These are phyloP conservation scores for Acheta domesticus DNA, from an alignment of 2,888 invertebrate genomes.

Conservation along the genomic window DNA sequence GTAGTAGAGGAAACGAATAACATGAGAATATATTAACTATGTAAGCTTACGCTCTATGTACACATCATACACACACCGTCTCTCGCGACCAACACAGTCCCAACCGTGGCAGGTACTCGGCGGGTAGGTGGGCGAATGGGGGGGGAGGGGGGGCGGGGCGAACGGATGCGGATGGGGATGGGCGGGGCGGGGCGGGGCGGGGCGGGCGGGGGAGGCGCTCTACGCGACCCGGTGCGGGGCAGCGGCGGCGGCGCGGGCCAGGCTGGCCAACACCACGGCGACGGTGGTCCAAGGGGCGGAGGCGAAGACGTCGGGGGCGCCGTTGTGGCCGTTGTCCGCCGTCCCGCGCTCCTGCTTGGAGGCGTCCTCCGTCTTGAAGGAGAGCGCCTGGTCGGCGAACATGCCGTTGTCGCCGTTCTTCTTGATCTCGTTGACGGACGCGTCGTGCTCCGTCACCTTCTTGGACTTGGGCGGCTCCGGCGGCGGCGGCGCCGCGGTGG, in stretches of 20 bases:
- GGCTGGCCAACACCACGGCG: neutral
- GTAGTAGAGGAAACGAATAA: neutral
- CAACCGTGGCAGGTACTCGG: neutral
- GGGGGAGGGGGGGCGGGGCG: neutral
- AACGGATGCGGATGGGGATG: too few relatives aligned
- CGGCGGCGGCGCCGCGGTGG: constrained; percentile 43
- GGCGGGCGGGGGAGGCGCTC: too few relatives aligned
- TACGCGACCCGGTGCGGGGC: neutral
- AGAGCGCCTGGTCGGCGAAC: constrained; percentile 21
- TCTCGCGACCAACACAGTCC: neutral
- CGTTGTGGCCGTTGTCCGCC: constrained; percentile 27
- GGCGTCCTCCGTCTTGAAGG: constrained; percentile 25
- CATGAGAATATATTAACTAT: constrained; percentile 3
- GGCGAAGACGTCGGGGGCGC: constrained; percentile 28
- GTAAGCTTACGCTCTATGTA: neutral
- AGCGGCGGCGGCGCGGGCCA: neutral
- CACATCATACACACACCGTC: neutral
- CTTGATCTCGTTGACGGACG: constrained; percentile 49
- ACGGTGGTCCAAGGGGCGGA: constrained; percentile 21
- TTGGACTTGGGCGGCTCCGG: constrained; percentile 35
- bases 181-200: too few relatives aligned
- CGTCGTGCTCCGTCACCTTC: constrained; percentile 39
- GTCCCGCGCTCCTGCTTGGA: constrained; percentile 19
- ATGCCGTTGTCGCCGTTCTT: constrained; percentile 45
- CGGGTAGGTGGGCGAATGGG: neutral